These are phyloP conservation scores for Spilarctia lutea DNA, from an alignment of 2,888 invertebrate species.

Conservation along the genomic window DNA sequence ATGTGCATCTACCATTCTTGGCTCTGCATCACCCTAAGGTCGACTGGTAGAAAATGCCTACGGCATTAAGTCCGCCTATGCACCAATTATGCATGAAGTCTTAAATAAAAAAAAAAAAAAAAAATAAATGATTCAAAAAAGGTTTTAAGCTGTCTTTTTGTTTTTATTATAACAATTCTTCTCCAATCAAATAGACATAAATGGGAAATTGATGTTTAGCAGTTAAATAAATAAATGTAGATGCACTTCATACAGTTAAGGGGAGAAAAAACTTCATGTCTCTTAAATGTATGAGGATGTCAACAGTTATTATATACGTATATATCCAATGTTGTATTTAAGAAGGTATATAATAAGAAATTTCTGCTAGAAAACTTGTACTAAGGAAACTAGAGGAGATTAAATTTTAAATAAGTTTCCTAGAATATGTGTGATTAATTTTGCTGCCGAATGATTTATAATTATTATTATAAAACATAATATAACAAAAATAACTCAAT, in stretches of 20 bases:
- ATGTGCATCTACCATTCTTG: too few relatives aligned
- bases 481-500: too few relatives aligned
- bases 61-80: too few relatives aligned
- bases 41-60: too few relatives aligned
- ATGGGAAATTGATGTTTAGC: too few relatives aligned
- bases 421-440: too few relatives aligned
- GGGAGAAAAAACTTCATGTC: neutral
- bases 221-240: neutral
- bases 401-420: neutral
- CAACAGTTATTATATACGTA: neutral
- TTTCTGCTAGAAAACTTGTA: neutral
- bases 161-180: neutral
- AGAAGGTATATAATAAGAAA: neutral
- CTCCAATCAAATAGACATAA: neutral
- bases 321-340: neutral
- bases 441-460: too few relatives aligned
- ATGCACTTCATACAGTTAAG: neutral
- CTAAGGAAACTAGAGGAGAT: neutral
- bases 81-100: too few relatives aligned
- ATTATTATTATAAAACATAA: too few relatives aligned
- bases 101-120: too few relatives aligned
- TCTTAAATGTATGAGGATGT: neutral
- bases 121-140: neutral
- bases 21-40: too few relatives aligned
- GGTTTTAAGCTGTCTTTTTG: too few relatives aligned